A percentile compares a stretch with the other conserved stretches of the same genome.
These are phyloP conservation scores for Mus minutoides DNA, from an alignment of 2,797 vertebrate species.

Conservation along the genomic window DNA sequence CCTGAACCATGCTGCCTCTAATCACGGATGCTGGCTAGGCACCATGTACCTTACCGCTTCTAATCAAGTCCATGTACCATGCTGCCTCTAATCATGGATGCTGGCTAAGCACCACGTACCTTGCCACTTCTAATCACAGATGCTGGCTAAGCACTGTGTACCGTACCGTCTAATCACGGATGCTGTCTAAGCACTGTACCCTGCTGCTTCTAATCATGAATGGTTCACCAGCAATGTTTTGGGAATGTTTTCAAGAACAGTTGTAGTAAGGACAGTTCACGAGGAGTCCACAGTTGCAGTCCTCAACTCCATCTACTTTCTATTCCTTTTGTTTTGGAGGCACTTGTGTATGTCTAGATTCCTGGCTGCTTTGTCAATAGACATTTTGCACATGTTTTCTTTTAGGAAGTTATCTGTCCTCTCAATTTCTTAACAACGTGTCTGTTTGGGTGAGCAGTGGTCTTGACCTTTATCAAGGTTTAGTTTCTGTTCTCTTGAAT, in stretches of 20 bases:
- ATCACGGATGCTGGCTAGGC: not conserved
- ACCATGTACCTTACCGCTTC: not conserved
- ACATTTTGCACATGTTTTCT: constrained; percentile 28
- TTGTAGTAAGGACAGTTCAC: not conserved
- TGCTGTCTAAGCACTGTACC: not conserved
- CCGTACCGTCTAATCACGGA: not conserved
- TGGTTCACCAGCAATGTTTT: not conserved
- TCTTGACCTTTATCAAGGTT: constrained; percentile 41
- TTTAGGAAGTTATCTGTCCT: constrained; percentile 17
- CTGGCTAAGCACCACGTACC: not conserved
- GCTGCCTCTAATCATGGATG: not conserved
- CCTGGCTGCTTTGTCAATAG: not conserved
- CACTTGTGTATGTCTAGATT: not conserved
- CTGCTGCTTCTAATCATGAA: not conserved
- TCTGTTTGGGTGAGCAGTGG: not conserved
- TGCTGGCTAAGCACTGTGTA: not conserved
- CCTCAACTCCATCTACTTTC: not conserved
- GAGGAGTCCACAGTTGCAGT: not conserved
- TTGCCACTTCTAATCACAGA: not conserved
- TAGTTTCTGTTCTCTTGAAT: not conserved
- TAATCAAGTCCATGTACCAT: no score
- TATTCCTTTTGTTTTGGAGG: not conserved
- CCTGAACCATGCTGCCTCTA: not conserved
- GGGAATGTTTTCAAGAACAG: not conserved
- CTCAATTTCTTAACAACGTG: not conserved